Conservation (phyloP, 2,113 vertebrate species). For the Syrrhaptes paradoxus region DNA sequence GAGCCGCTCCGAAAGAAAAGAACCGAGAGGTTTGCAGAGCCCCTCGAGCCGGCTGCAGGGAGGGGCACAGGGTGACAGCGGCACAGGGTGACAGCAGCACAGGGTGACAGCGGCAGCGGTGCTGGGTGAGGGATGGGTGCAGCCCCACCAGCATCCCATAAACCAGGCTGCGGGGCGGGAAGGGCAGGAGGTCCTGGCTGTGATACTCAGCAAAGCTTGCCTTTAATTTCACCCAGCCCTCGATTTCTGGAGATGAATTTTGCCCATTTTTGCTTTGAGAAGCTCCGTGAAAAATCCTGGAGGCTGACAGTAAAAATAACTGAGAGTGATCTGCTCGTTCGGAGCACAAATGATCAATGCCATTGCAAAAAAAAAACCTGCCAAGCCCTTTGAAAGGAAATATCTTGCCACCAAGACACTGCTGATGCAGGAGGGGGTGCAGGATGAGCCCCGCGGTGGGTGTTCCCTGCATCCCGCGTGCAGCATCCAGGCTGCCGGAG, state of each 20-base stretch:
- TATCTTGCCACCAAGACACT: not conserved
- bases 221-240: not conserved
- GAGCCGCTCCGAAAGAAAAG: not conserved
- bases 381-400: constrained; percentile 10
- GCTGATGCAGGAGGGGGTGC: not conserved
- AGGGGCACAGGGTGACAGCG: not conserved
- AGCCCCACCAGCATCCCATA: rapidly evolving
- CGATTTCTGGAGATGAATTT: not conserved
- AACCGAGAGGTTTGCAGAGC: rapidly evolving
- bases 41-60: rapidly evolving
- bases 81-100: no score
- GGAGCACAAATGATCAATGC: not conserved
- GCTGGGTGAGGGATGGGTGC: not conserved
- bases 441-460: not conserved
- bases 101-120: not conserved
- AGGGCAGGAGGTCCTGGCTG: not conserved
- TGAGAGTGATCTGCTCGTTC: not conserved
- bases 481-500: not conserved
- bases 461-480: not conserved
- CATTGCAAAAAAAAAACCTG: not conserved
- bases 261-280: not conserved
- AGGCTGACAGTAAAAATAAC: constrained; percentile 21
- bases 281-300: not conserved
- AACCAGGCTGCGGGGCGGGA: not conserved
- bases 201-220: not conserved